Evolutionary conservation across 2,888 invertebrate species (phyloP), one percentile per base, ranked within the genome.

Genomic region (Agapostemon virescens): DNA sequence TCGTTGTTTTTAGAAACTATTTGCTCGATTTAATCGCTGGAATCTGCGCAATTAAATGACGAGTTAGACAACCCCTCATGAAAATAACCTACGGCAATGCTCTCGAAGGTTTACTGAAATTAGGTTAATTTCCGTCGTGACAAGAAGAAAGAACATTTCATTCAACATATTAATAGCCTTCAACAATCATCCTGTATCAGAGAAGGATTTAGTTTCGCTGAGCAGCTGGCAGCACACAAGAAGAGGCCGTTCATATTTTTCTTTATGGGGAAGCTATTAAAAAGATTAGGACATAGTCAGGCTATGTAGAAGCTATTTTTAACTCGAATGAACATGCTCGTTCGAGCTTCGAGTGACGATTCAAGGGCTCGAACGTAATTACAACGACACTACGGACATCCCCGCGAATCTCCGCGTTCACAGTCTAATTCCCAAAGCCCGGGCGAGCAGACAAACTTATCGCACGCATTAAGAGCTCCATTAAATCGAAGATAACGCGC

Each of bases 401-500:
- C 11, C n/a, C 26, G 15, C 26, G 26, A 55, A 55, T 55, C 55
- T 26, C 6, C 26, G 26, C 15, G 26, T 55, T 55, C 55, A 26
- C 55, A 23, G 55, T 55, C 55, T 26, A 55, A 26, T 55, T 55
- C 55, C 7, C 55, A 17, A 55, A 55, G 6, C 55, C 55, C 26
- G 15, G n/a, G n/a, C 49, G 11, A n/a, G 15, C 15, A 6, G 26
- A 55, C 26, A 7, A 26, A 55, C 55, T 26, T 15, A 55, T 26
- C 26, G 7, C 15, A 15, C 55, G 55, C 55, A 17, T 55, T 55
- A 26, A 26, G 26, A 30, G 55, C 26, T 17, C 55, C 55, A 26
- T 55, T 55, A 55, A 55, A 55, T 26, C 55, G 55, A 40, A 15
- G 26, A 55, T 55, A 55, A 55, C 55, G 55, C 55, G 49, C n/a